Evolutionary conservation across 2,797 vertebrate genomes (phyloP), one percentile per base, ranked within the genome.

Genomic region (Phataginus tricuspis): DNA sequence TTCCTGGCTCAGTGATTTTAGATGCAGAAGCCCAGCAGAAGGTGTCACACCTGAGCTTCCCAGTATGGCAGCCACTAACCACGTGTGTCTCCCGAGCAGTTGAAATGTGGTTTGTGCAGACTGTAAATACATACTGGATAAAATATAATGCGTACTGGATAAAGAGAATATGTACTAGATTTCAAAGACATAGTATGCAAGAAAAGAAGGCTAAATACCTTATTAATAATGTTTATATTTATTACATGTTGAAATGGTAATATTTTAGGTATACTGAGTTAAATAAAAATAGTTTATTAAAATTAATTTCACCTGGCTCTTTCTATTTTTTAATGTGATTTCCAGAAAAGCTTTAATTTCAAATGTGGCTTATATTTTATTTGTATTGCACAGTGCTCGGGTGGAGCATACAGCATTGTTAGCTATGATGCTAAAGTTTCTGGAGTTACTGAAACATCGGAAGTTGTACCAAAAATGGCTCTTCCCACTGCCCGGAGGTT

Each of bases 401-500:
- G 59, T 51, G 74, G 21, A 57, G 37, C n/a, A 53, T n/a, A 39
- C 9, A 39, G 34, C 27, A 69, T 72, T 23, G 64, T 51, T 78
- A 51, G 34, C 39, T 71, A 3, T 59, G 27, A 89, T 75, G 53
- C 61, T 95, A 45, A 95, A 72, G 16, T 19, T 92, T 82, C 49
- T 64, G 27, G 69, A 95, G 42, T 63, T 53, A 90, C 31, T 27
- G 86, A 85, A 93, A 83, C 75, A 66, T 23, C 0, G 0, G 74
- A 83, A 86, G 57, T 66, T 89, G 64, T 91, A 86, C 42, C 88
- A 95, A 86, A 75, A 86, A 75, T 84, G 23, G 39, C 88, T 86
- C 59, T 95, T 92, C 34, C 42, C 82, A 95, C 49, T 34, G 74
- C 84, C 72, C 80, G 59, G 91, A 91, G 69, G 83, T 96, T 88